A percentile compares a stretch with the other conserved stretches of the same genome.
phyloP scores from a whole-genome alignment of 2,797 vertebrate genomes.

The Sciaenops ocellatus region DNA sequence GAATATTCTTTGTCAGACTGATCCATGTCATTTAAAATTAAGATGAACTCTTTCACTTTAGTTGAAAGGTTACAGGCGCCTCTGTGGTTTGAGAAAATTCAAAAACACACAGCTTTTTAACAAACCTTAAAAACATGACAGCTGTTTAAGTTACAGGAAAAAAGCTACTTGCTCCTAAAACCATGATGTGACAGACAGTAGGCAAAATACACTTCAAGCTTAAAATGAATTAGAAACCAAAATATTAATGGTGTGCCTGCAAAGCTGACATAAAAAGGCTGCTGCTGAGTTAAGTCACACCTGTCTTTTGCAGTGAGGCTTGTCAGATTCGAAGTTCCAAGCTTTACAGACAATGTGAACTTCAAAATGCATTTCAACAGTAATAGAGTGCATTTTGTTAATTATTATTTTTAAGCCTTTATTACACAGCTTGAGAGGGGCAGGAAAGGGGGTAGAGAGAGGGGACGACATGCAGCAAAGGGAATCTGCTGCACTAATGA shows the following conservation, averaged over 20 bases:
- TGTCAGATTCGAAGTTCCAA: not conserved
- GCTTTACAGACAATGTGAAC: not conserved
- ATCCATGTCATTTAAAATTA: not conserved
- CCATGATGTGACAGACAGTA: not conserved
- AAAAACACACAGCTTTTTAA: not conserved
- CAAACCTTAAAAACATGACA: too few species aligned
- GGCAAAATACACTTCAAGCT: not conserved
- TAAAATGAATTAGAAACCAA: not conserved
- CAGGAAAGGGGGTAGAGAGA: too few species aligned
- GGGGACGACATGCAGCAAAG: too few species aligned
- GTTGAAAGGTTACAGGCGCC: too few species aligned
- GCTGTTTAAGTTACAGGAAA: not conserved
- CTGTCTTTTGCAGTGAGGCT: not conserved
- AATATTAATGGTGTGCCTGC: not conserved
- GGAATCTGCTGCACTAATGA: too few species aligned
- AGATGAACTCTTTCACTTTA: not conserved
- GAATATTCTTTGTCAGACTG: not conserved
- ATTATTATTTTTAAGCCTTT: too few species aligned
- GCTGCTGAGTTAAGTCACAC: not conserved
- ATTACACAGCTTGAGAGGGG: too few species aligned
- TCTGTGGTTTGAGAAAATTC: too few species aligned
- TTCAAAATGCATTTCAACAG: not conserved
- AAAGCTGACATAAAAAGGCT: not conserved
- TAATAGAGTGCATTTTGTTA: not conserved
- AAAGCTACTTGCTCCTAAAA: too few species aligned